These are phyloP conservation scores for Premnoplex brunnescens DNA, from an alignment of 2,797 vertebrate species.

Conservation along the genomic window DNA sequence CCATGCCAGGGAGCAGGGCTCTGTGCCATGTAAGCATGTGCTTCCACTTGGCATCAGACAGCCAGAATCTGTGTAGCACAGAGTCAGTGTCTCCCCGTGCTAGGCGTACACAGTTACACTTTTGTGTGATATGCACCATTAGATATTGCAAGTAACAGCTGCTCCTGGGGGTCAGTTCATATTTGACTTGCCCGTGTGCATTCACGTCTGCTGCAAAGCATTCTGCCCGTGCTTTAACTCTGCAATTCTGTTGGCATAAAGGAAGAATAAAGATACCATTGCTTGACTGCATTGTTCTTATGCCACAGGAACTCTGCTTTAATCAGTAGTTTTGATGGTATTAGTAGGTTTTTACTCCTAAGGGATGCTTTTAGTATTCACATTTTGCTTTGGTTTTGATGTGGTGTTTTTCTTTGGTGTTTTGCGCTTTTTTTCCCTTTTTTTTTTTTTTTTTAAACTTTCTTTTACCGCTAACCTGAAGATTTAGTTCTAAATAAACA, in stretches of 20 bases:
- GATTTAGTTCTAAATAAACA: neutral
- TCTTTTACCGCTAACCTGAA: neutral
- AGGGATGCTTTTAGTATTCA: neutral
- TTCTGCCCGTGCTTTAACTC: neutral
- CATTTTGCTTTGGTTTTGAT: neutral
- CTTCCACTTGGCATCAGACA: neutral
- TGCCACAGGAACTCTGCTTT: neutral
- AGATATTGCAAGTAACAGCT: neutral
- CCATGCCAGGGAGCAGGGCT: neutral
- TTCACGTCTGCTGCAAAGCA: neutral
- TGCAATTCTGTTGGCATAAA: neutral
- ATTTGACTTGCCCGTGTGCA: neutral
- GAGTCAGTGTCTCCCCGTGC: neutral
- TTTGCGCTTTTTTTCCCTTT: neutral
- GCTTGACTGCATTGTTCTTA: neutral
- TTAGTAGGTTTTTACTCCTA: neutral
- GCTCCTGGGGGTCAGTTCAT: neutral
- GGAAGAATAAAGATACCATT: neutral
- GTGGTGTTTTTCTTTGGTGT: neutral
- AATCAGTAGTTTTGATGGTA: neutral
- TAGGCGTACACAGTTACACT: neutral
- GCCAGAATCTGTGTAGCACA: neutral
- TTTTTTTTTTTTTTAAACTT: neutral
- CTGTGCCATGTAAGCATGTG: neutral
- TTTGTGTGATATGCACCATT: neutral